Conservation (phyloP, 2,797 vertebrate species). For the Malurus leucopterus region DNA sequence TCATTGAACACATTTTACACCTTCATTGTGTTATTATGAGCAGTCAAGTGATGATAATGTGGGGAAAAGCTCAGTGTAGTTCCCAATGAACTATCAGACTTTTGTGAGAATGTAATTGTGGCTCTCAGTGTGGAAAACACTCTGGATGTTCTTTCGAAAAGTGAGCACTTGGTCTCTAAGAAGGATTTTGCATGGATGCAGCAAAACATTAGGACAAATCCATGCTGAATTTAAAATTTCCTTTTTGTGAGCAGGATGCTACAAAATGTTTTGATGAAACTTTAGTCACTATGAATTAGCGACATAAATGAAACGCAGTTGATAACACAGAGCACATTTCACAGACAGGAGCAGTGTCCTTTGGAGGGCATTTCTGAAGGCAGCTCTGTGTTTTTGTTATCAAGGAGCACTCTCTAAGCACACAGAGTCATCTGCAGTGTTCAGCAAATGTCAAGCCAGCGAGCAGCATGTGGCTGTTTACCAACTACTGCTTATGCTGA, state of each 20-base stretch:
- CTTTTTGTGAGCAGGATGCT: neutral
- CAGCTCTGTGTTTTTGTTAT: neutral
- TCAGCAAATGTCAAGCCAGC: neutral
- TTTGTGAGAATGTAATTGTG: neutral
- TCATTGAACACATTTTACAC: neutral
- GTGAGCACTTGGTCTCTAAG: neutral
- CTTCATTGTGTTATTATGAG: neutral
- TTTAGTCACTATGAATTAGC: neutral
- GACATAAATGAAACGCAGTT: neutral
- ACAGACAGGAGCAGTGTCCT: neutral
- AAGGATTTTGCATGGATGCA: neutral
- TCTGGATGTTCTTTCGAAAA: fast-evolving
- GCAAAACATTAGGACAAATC: neutral
- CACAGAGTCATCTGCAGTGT: neutral
- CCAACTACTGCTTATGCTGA: neutral
- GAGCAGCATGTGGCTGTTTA: neutral
- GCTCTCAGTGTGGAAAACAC: neutral
- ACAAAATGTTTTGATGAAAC: neutral
- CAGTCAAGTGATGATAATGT: neutral
- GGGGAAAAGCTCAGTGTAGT: neutral
- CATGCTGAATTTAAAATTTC: neutral
- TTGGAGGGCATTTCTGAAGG: neutral
- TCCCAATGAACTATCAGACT: neutral
- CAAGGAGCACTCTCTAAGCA: neutral
- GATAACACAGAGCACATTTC: neutral